Evolutionary conservation across 1,140 invertebrate species (phyloP).

Genomic region (Araneus ventricosus): DNA sequence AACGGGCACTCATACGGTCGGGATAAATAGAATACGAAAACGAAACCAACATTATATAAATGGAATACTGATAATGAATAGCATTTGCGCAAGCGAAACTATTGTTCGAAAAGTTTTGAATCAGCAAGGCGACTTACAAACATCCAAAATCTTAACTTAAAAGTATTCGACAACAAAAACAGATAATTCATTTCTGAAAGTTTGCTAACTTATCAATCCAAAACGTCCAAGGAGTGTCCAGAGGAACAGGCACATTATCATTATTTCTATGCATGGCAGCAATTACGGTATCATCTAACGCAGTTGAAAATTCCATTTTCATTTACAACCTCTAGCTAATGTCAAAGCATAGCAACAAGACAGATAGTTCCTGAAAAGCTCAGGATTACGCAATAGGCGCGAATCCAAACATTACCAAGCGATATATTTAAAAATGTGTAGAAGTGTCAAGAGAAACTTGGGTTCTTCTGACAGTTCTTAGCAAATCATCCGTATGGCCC

Average conservation of each 20-base stretch:
- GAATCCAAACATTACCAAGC: neutral
- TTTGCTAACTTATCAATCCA: constrained; percentile 84
- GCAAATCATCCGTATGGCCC: too few species aligned
- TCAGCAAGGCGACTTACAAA: neutral
- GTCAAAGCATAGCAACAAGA: constrained; percentile 14
- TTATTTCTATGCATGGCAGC: constrained; percentile 13
- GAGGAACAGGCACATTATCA: constrained; percentile 53
- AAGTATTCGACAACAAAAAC: neutral
- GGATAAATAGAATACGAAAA: too few species aligned
- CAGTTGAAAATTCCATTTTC: constrained; percentile 30
- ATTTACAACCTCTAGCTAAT: neutral
- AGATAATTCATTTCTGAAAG: constrained; percentile 48
- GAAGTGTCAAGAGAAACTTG: neutral
- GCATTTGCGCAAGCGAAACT: too few species aligned
- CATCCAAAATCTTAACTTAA: neutral
- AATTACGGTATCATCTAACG: constrained; percentile 24
- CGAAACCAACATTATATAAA: too few species aligned
- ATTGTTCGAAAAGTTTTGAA: neutral
- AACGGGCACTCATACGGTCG: too few species aligned
- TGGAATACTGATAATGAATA: too few species aligned
- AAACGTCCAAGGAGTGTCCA: constrained; percentile 79
- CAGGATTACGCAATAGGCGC: constrained; percentile 1
- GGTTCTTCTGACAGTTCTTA: too few species aligned
- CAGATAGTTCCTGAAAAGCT: neutral
- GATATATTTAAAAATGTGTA: constrained; percentile 4